Percentiles rank a stretch among this genome's conserved stretches.
phyloP scores from a whole-genome alignment of 2,113 vertebrate species.

The Cichladusa arquata region DNA sequence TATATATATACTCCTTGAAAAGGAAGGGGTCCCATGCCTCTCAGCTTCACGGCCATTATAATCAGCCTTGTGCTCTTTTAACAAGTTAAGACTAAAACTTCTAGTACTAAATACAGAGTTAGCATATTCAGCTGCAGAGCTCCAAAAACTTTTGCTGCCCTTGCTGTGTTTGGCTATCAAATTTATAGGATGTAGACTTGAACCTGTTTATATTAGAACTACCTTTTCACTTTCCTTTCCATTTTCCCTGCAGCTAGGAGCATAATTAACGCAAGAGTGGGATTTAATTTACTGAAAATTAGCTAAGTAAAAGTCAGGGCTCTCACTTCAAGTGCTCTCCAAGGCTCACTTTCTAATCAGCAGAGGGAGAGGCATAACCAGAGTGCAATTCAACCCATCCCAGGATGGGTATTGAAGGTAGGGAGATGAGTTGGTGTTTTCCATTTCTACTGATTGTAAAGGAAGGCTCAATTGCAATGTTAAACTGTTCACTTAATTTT shows the following conservation, averaged over 20 bases:
- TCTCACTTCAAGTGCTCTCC: neutral
- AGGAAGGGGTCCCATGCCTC: neutral
- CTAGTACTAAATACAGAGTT: neutral
- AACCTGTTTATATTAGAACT: neutral
- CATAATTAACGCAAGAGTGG: neutral
- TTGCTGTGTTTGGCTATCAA: neutral
- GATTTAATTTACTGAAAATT: constrained; percentile 26
- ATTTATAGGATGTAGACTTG: neutral
- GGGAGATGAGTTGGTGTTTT: neutral
- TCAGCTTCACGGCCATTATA: neutral
- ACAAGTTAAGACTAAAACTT: neutral
- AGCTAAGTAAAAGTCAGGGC: neutral
- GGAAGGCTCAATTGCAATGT: neutral
- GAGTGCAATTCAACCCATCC: neutral
- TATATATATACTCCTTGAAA: neutral
- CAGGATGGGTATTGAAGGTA: neutral
- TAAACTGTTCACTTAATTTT: neutral
- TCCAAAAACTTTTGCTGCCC: neutral
- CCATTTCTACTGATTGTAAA: neutral
- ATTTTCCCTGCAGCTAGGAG: neutral
- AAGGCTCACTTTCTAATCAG: neutral
- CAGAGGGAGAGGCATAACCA: neutral
- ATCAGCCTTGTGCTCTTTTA: neutral
- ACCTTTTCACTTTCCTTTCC: neutral
- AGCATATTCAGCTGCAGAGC: neutral